phyloP scores from a whole-genome alignment of 1,140 invertebrate genomes.

The Papilio helenus region DNA sequence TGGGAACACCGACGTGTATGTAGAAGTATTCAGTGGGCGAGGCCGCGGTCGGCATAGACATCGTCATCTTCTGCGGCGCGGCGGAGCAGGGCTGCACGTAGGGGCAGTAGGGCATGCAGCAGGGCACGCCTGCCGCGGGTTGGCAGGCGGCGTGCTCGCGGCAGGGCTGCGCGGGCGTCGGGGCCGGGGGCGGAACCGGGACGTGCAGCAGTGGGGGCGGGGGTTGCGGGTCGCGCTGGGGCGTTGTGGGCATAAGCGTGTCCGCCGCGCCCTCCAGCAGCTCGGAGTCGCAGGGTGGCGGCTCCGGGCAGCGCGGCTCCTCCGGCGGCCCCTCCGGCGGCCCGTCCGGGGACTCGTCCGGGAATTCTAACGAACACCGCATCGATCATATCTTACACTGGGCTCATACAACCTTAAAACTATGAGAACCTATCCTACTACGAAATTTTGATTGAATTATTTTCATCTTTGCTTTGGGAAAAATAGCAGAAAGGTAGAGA shows the following conservation, averaged over 20 bases:
- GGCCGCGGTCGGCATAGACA: background rate
- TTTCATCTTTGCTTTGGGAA: no score
- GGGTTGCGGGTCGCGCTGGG: background rate
- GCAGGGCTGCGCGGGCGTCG: background rate
- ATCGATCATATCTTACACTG: background rate
- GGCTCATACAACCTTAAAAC: background rate
- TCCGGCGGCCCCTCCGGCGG: background rate
- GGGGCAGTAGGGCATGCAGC: no score
- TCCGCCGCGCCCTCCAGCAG: slow-evolving; percentile 26
- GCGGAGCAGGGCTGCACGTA: background rate
- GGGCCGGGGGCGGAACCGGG: slow-evolving; percentile 38
- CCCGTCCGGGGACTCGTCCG: slow-evolving; percentile 8
- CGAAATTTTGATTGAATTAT: no score
- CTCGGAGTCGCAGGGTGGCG: slow-evolving; percentile 46
- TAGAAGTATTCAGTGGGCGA: slow-evolving; percentile 45
- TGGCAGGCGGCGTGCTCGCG: no score
- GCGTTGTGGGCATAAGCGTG: background rate
- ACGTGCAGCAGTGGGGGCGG: slow-evolving; percentile 20
- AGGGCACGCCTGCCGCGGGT: no score
- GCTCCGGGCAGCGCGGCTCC: slow-evolving; percentile 45
- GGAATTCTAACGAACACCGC: slow-evolving; percentile 6
- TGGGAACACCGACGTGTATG: slow-evolving; percentile 63
- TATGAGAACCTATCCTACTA: no score
- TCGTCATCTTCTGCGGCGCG: background rate
- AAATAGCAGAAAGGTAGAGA: background rate